Percentiles rank a stretch among this genome's conserved stretches.
Conservation (phyloP, 2,888 invertebrate species). For the Geophilus truncorum region DNA sequence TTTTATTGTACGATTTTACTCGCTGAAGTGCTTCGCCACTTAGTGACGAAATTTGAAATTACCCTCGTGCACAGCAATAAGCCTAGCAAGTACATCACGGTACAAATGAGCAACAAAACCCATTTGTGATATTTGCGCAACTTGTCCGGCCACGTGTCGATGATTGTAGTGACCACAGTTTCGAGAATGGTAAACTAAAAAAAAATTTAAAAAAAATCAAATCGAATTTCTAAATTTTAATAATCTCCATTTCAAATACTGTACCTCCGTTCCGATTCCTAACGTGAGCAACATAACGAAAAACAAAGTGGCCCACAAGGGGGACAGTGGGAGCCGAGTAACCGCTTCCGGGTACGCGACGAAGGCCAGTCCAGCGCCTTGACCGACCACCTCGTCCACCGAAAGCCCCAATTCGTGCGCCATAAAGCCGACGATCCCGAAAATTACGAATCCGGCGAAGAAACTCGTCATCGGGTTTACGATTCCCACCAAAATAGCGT, state of each 20-base stretch:
- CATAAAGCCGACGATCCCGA: slow-evolving; percentile 51
- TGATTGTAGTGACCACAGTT: slow-evolving; percentile 53
- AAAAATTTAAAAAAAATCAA: background rate
- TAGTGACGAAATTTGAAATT: too few relatives aligned
- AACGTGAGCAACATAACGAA: slow-evolving; percentile 41
- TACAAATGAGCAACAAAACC: slow-evolving; percentile 64
- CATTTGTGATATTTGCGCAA: slow-evolving; percentile 43
- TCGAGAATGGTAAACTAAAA: slow-evolving; percentile 54
- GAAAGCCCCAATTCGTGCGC: slow-evolving; percentile 48
- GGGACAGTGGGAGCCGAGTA: slow-evolving; percentile 41
- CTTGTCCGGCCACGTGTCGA: slow-evolving; percentile 52
- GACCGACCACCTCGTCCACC: slow-evolving; percentile 42
- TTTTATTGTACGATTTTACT: too few relatives aligned
- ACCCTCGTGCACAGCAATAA: slow-evolving; percentile 66
- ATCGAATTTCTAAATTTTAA: background rate
- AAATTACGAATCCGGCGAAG: slow-evolving; percentile 50
- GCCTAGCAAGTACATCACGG: slow-evolving; percentile 62
- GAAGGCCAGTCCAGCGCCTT: slow-evolving; percentile 43
- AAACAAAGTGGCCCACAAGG: slow-evolving; percentile 43
- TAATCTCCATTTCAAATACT: too few relatives aligned
- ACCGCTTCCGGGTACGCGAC: slow-evolving; percentile 44
- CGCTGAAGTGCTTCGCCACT: too few relatives aligned
- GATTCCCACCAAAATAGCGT: slow-evolving; percentile 45
- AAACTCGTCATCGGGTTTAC: slow-evolving; percentile 50
- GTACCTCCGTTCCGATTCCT: slow-evolving; percentile 37